Evolutionary conservation across 2,113 vertebrate genomes (phyloP), one percentile per base, ranked within the genome.

Genomic region (Pelecanus crispus): DNA sequence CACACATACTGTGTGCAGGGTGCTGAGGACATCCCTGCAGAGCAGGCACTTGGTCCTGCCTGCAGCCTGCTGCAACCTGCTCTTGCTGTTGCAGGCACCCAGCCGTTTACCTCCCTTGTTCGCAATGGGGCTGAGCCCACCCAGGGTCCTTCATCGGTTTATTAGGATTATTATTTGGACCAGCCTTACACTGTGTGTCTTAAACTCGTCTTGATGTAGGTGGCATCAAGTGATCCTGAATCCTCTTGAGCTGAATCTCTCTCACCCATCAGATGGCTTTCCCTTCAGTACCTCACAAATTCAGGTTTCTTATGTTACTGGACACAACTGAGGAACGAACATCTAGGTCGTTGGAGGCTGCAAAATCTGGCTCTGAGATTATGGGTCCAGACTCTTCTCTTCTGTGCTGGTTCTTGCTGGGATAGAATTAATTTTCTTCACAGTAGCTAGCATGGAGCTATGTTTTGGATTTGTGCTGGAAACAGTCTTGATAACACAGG

Each of bases 1-100:
- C 47, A 15, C 42, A 21, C 0, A 0, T 4, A 1, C 25, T 7
- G 16, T 25, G 58, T 4, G 1, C 22, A 44, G 66, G 32, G 50
- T 77, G 59, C 63, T 49, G 20, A 40, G n/a, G 65, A 75, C 12
- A 10, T 14, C 44, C 59, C 73, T 74, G 52, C 52, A 42, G 50
- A 58, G 47, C 29, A 31, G 45, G 22, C n/a, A 22, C 7, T 31
- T 1, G 0, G 1, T 63, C 56, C 61, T 79, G 68, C 52, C 32
- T 58, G 42, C 28, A 72, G 38, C 26, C 36, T 40, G 9, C 20
- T 89, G 73, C 38, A 56, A 3, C 25, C 66, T 1, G 0, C 29
- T 68, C 32, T 59, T 53, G 50, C 17, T 49, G 10, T 52, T 67
- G 52, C 17, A 59, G 45, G 14, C 20, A 75, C 31, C 22, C 66